Base-by-base conservation (phyloP, 2,888 invertebrate species). In the Papilio protenor region DNA sequence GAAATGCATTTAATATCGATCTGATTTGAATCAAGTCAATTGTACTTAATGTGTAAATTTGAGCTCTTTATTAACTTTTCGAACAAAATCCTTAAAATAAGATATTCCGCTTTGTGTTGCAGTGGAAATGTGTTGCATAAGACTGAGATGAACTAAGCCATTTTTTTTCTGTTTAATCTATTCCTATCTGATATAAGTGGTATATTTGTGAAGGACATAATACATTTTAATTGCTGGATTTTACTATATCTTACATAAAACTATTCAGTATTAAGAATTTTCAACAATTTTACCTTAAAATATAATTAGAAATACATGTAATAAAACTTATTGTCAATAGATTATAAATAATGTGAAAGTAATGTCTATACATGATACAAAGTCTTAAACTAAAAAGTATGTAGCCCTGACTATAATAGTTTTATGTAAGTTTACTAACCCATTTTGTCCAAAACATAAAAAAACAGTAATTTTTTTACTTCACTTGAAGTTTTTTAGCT, bases 231-330 rank as follows among this genome's bases (percentile, higher is more conserved):
- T 77, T 77, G 21, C 71, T 74, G 66, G 49, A 71, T n/a, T 33
- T 57, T 59, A 73, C 49, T 27, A 45, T 33, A 73, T 69, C 5
- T 72, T 57, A 76, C 52, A 45, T 57, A 45, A 66, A 84, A 84
- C 90, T 91, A 90, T 91, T 88, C 88, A 87, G 86, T 83, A 80
- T 83, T 87, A 85, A 83, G 83, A 81, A 85, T 49, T 73, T 8
- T 70, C 14, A 23, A 74, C 33, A 27, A 33, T 21, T 61, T 23
- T 21, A 33, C 14, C 27, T 2, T 12, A 6, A 61, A 27, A 61
- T 61, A 23, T 59, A 11, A 27, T 27, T 59, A 3, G 16, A 59
- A 16, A 61, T 16, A 27, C 5, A 4, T 33, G 57, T 57, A 57
- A 10, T 21, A 21, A 33, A 21, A 64, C 21, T 16, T 33, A 33